A percentile compares a stretch with the other conserved stretches of the same genome.
Evolutionary conservation across 2,888 invertebrate genomes (phyloP).

Genomic region (Pachycephus smyrnensis): DNA sequence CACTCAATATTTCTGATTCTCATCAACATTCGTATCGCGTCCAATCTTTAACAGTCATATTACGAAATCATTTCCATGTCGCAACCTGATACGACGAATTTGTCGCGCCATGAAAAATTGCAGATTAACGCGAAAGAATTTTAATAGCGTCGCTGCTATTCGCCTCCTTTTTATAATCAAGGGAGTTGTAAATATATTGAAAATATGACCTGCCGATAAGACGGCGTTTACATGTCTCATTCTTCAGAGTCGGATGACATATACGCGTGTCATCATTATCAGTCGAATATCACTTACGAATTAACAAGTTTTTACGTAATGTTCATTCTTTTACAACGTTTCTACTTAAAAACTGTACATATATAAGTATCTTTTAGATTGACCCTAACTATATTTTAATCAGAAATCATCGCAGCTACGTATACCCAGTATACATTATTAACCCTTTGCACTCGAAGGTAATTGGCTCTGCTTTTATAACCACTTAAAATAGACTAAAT

Average conservation of each 20-base stretch:
- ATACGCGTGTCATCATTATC: not conserved
- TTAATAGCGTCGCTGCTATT: not conserved
- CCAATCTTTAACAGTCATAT: not conserved
- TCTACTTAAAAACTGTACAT: not conserved
- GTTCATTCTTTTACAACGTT: not conserved
- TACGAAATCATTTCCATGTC: not conserved
- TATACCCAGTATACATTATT: not conserved
- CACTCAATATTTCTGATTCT: not conserved
- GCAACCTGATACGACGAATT: not conserved
- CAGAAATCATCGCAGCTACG: not conserved
- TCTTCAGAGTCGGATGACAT: not conserved
- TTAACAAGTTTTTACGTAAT: not conserved
- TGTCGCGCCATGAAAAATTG: not conserved
- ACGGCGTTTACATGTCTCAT: not conserved
- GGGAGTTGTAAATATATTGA: not conserved
- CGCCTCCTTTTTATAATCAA: not conserved
- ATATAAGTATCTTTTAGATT: not conserved
- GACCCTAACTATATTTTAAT: not conserved
- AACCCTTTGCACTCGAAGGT: too few species aligned
- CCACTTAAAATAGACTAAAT: too few species aligned
- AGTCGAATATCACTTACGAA: not conserved
- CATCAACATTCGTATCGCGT: not conserved
- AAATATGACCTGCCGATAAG: not conserved
- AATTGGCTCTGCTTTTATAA: too few species aligned
- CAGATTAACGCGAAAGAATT: not conserved